Evolutionary conservation across 2,113 vertebrate genomes (phyloP).

Genomic region (Eupsittula cactorum): DNA sequence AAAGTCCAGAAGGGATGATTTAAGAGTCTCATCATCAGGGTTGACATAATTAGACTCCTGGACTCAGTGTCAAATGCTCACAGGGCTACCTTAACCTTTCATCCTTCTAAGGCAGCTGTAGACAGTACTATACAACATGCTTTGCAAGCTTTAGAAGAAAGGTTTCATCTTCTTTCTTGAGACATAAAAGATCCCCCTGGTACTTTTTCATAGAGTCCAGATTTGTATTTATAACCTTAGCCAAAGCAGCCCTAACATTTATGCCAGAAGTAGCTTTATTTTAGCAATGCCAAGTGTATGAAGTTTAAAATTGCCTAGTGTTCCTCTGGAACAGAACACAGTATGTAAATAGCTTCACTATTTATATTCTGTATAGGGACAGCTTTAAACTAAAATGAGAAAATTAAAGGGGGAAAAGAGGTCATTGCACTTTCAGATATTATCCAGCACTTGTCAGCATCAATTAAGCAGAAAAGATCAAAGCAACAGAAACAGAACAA

Average conservation of each 20-base stretch:
- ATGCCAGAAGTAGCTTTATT: constrained; percentile 25
- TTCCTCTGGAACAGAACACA: constrained; percentile 1
- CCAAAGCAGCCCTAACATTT: background rate
- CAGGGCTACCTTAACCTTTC: background rate
- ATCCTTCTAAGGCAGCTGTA: background rate
- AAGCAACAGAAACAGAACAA: constrained; percentile 25
- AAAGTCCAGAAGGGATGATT: constrained; percentile 35
- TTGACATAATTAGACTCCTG: constrained; percentile 32
- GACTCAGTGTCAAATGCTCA: constrained; percentile 26
- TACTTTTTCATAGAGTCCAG: background rate
- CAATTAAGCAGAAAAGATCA: constrained; percentile 11
- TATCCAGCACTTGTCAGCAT: background rate
- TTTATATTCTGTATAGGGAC: background rate
- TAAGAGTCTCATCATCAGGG: constrained; percentile 22
- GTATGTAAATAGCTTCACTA: constrained; percentile 10
- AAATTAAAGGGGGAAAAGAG: constrained; percentile 2
- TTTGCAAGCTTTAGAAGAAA: background rate
- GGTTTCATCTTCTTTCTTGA: background rate
- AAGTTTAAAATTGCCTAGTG: constrained; percentile 35
- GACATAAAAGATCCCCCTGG: background rate
- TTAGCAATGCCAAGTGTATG: constrained; percentile 4
- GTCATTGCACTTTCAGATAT: background rate
- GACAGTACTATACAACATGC: background rate
- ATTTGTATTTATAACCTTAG: constrained; percentile 10
- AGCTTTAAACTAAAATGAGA: background rate